A percentile compares a stretch with the other conserved stretches of the same genome.
Evolutionary conservation across 23 tunicate genomes (phyloP).

Genomic region (Corella eumyota): DNA sequence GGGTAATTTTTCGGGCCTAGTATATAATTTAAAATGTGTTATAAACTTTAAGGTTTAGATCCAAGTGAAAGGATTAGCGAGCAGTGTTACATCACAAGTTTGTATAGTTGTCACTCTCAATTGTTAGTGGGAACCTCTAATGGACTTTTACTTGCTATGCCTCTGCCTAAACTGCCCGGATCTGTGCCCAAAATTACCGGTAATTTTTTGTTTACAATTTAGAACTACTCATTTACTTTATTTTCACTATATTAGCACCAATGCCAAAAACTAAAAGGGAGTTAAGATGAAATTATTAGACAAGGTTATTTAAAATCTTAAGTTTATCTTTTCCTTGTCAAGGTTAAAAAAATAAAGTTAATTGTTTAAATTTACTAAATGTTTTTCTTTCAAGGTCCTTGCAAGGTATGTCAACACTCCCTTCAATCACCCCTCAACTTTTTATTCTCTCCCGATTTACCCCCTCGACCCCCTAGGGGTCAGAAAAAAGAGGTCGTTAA

Average conservation of each 20-base stretch:
- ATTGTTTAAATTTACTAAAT: not conserved
- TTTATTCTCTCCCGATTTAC: constrained; percentile 59
- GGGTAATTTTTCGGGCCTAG: not conserved
- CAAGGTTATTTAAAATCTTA: not conserved
- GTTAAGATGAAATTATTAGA: not conserved
- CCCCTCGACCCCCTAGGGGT: constrained; percentile 7
- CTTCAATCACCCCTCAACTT: constrained; percentile 60
- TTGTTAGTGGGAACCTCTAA: constrained; percentile 77
- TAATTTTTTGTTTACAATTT: constrained; percentile 2
- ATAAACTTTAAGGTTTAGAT: constrained; percentile 20
- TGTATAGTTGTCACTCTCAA: constrained; percentile 61
- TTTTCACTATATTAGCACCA: not conserved
- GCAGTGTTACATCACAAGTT: constrained; percentile 39
- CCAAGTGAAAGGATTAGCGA: constrained; percentile 17
- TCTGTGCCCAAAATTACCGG: constrained; percentile 94
- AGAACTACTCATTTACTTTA: not conserved
- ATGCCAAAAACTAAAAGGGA: not conserved
- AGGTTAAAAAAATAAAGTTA: too few species aligned
- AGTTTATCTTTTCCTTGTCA: too few species aligned
- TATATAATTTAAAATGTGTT: too few species aligned
- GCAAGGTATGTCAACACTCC: constrained; percentile 58
- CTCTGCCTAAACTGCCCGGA: constrained; percentile 77
- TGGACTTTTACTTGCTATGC: constrained; percentile 71
- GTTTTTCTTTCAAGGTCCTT: constrained; percentile 44
- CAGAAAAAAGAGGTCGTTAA: not conserved